These are phyloP conservation scores for Notiomystis cincta DNA, from an alignment of 2,113 vertebrate species.

Conservation along the genomic window DNA sequence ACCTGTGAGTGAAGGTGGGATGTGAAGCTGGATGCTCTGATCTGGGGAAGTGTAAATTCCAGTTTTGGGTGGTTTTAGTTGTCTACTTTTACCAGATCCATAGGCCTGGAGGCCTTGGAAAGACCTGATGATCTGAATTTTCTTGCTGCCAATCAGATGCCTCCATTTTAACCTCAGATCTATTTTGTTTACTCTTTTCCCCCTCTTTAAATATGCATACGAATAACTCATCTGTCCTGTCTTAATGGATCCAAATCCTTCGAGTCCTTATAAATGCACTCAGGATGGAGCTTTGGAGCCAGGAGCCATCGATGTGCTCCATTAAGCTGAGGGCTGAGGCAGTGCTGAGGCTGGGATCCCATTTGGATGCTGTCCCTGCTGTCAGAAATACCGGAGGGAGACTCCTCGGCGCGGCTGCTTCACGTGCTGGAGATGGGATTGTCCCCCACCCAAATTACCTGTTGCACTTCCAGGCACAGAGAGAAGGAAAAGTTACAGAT, in stretches of 20 bases:
- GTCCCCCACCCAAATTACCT: background rate
- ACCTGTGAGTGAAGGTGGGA: background rate
- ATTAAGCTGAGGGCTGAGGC: background rate
- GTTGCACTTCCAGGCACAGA: background rate
- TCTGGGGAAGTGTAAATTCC: background rate
- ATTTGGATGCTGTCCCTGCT: background rate
- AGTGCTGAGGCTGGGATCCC: background rate
- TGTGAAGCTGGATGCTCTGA: background rate
- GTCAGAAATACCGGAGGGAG: background rate
- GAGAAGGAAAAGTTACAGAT: background rate
- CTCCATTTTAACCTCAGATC: background rate
- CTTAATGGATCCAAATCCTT: background rate
- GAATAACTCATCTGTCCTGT: background rate
- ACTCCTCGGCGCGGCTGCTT: accelerated
- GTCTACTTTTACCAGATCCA: background rate
- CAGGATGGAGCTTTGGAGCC: background rate
- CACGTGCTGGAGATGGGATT: background rate
- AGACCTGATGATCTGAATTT: background rate
- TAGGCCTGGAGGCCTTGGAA: background rate
- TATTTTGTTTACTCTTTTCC: background rate
- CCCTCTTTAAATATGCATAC: background rate
- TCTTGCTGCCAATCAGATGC: background rate
- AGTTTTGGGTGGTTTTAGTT: background rate
- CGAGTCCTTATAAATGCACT: background rate
- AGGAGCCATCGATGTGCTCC: background rate